phyloP scores from a whole-genome alignment of 1,140 invertebrate genomes.

The Zaprionus kolodkinae region DNA sequence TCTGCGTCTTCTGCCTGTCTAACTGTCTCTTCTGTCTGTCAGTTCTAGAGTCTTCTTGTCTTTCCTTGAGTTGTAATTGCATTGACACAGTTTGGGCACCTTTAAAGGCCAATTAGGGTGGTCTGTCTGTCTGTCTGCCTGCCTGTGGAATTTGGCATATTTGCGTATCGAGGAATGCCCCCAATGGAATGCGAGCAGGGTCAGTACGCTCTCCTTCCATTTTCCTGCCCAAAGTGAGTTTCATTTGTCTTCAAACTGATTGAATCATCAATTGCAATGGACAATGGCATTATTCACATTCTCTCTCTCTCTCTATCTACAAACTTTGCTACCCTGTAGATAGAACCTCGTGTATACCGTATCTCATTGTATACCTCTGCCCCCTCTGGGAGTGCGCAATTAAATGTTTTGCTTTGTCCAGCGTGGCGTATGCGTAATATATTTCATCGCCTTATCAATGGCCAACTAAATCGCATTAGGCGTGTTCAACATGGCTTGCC shows the following conservation, averaged over 20 bases:
- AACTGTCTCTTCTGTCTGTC: not conserved
- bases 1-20: not conserved
- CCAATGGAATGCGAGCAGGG: not conserved
- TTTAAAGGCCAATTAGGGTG: constrained; percentile 41
- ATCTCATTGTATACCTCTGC: not conserved
- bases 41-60: not conserved
- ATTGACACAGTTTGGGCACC: constrained; percentile 8
- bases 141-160: not conserved
- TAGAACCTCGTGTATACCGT: not conserved
- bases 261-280: not conserved
- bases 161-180: not conserved
- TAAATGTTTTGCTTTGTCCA: constrained; percentile 19
- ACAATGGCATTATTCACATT: not conserved
- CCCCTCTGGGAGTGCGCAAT: constrained; percentile 13
- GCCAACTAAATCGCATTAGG: constrained; percentile 57
- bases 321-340: not conserved
- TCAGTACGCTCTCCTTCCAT: not conserved
- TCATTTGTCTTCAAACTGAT: not conserved
- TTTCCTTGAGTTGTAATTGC: constrained; percentile 8
- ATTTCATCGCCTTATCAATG: constrained; percentile 25
- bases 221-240: not conserved
- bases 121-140: not conserved
- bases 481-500: constrained; percentile 47
- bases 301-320: not conserved
- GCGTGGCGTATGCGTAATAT: constrained; percentile 38